Conservation (phyloP, 1,140 invertebrate species). For the Wasmannia auropunctata region DNA sequence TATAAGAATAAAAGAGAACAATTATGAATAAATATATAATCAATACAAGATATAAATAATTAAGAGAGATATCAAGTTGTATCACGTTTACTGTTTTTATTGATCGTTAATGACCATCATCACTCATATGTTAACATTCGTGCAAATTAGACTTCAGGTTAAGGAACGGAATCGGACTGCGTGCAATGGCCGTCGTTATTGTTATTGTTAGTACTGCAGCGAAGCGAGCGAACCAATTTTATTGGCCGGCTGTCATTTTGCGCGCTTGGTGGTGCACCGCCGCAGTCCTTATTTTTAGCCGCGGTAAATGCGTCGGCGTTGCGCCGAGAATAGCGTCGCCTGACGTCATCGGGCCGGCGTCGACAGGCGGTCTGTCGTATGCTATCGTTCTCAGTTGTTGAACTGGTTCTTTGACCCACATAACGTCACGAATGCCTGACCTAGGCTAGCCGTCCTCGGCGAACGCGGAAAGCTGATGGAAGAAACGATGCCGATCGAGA, state of each 20-base stretch:
- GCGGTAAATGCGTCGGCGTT: constrained; percentile 72
- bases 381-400: constrained; percentile 76
- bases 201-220: constrained; percentile 42
- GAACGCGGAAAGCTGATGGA: background rate
- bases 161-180: constrained; percentile 1
- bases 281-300: constrained; percentile 72
- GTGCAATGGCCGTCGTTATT: constrained; percentile 18
- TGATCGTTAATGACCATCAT: background rate
- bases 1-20: background rate
- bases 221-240: constrained; percentile 7
- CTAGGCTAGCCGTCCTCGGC: constrained; percentile 15
- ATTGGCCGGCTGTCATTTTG: constrained; percentile 68
- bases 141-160: background rate
- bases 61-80: too few species aligned
- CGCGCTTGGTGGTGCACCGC: constrained; percentile 64
- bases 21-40: too few species aligned
- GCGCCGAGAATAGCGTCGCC: constrained; percentile 77
- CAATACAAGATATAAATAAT: too few species aligned
- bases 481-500: constrained; percentile 37
- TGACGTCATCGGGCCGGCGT: constrained; percentile 76
- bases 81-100: too few species aligned
- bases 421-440: constrained; percentile 69
- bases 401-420: constrained; percentile 82
- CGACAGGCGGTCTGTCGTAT: constrained; percentile 77
- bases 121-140: background rate